phyloP scores from a whole-genome alignment of 2,797 vertebrate genomes.

The Oreortyx pictus region DNA sequence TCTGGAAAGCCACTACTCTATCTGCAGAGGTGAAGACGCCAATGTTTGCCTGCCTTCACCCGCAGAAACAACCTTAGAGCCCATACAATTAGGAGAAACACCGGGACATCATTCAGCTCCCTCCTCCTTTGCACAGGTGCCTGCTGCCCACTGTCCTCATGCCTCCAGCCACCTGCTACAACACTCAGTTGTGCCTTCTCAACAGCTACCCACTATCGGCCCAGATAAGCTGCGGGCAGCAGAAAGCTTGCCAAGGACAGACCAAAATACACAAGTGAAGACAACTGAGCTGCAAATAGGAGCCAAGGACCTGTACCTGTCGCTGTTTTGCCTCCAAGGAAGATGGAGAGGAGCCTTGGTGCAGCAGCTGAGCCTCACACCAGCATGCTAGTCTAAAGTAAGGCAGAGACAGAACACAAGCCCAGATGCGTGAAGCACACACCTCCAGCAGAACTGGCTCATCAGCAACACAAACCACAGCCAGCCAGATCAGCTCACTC shows the following conservation, averaged over 20 bases:
- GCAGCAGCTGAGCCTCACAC: fast-evolving
- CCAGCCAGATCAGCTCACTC: neutral
- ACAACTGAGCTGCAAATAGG: neutral
- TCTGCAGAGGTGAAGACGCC: neutral
- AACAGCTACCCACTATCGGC: neutral
- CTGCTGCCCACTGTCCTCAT: fast-evolving
- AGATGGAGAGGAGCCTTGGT: neutral
- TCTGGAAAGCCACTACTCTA: neutral
- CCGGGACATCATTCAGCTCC: neutral
- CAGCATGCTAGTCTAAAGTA: neutral
- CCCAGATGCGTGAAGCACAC: neutral
- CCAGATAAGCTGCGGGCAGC: neutral
- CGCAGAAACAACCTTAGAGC: neutral
- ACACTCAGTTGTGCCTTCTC: neutral
- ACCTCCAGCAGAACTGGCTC: neutral
- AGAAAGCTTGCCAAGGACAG: neutral
- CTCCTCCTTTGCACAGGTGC: neutral
- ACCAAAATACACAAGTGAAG: neutral
- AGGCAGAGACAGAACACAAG: neutral
- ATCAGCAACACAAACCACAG: neutral
- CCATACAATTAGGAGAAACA: neutral
- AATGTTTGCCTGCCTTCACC: neutral
- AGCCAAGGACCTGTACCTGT: neutral
- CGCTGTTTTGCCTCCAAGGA: neutral
- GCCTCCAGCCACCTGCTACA: neutral